These are phyloP conservation scores for Leptinotarsa defecta DNA, from an alignment of 1,140 invertebrate species.

Conservation along the genomic window DNA sequence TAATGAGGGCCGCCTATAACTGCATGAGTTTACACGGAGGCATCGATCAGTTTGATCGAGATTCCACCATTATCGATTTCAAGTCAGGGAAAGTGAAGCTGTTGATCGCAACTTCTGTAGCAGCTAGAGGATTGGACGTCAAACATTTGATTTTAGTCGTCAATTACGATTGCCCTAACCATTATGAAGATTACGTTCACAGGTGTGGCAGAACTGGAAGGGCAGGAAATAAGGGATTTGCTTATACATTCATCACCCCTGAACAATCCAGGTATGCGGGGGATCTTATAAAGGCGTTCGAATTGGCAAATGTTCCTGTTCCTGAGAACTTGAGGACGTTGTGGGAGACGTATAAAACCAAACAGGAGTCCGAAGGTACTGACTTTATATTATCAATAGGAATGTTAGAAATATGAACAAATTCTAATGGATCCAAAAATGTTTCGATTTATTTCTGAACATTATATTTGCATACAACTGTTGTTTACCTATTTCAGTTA, in stretches of 20 bases:
- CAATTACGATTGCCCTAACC: slow-evolving; percentile 99
- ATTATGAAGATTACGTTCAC: slow-evolving; percentile 99
- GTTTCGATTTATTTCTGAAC: no score
- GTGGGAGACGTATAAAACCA: slow-evolving; percentile 88
- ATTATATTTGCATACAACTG: no score
- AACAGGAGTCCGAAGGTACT: slow-evolving; percentile 78
- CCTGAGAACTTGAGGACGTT: slow-evolving; percentile 78
- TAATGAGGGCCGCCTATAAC: slow-evolving; percentile 95
- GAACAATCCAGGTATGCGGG: slow-evolving; percentile 87
- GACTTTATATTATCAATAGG: neutral
- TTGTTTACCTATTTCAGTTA: no score
- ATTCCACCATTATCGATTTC: slow-evolving; percentile 97
- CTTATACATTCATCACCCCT: slow-evolving; percentile 95
- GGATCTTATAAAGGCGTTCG: slow-evolving; percentile 91
- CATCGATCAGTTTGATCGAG: slow-evolving; percentile 98
- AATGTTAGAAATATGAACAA: no score
- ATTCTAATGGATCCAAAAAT: no score
- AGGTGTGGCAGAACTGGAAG: slow-evolving; percentile 91
- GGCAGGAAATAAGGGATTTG: slow-evolving; percentile 96
- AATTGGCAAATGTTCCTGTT: slow-evolving; percentile 77
- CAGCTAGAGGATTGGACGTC: slow-evolving; percentile 95
- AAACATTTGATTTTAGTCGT: slow-evolving; percentile 97
- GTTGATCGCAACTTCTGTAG: slow-evolving; percentile 93
- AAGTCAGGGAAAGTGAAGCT: slow-evolving; percentile 89
- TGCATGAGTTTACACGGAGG: slow-evolving; percentile 98